Evolutionary conservation across 2,113 vertebrate genomes (phyloP), one percentile per base, ranked within the genome.

Genomic region (Cottus gobio): DNA sequence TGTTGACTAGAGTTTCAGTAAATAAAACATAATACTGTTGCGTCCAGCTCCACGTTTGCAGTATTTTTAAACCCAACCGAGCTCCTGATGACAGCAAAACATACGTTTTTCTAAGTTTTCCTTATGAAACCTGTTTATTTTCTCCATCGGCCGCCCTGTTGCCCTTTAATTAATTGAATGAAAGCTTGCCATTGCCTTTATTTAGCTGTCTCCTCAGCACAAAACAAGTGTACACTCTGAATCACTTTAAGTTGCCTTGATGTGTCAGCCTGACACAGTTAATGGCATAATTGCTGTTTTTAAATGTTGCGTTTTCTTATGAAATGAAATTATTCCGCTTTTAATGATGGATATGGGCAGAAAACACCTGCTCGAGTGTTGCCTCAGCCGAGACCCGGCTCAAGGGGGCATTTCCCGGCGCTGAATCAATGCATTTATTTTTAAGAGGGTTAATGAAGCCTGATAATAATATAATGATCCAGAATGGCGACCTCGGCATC

Each of bases 391-490:
- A 76, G 37, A 42, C 24, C 46, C 50, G 3, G 11, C 2, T 71
- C 18, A 30, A n/a, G 80, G 72, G 77, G 54, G 54, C 48, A 69
- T 46, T 79, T 86, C 22, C 71, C 71, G 75, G 72, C 78, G 18
- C 30, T 15, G 28, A 68, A 61, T 82, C 78, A 72, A 24, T 31
- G 56, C 30, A 65, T 87, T 85, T 79, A 74, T 11, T 84, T 79
- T 81, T 60, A 74, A 80, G 71, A 79, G 62, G 9, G 74, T 72
- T 89, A 86, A 82, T 89, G 83, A 80, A 68, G 71, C 79, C 81
- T 75, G 71, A 67, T 66, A 34, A 28, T 42, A 42, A 67, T 67
- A 54, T 81, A 86, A 87, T 77, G 65, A 75, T 64, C 81, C 24
- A 31, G 42, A 64, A 69, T 28, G 16, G 76, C 36, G 76, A 89